A percentile compares a stretch with the other conserved stretches of the same genome.
Evolutionary conservation across 2,888 invertebrate genomes (phyloP).

Genomic region (Biston betularia): DNA sequence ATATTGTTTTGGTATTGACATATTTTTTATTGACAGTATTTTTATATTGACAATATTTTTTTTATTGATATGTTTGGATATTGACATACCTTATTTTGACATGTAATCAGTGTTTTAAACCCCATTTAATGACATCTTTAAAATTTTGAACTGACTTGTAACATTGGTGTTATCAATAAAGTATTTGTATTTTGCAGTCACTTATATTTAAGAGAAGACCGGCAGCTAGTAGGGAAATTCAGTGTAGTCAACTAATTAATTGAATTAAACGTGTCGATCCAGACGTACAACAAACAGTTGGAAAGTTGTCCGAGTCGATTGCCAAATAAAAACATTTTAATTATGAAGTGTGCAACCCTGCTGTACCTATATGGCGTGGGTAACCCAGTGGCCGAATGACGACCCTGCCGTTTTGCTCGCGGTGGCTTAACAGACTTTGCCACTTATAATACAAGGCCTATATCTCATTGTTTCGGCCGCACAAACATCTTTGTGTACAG

Average conservation of each 20-base stretch:
- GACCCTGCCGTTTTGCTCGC: constrained; percentile 37
- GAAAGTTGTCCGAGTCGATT: constrained; percentile 52
- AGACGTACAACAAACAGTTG: constrained; percentile 31
- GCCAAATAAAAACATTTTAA: constrained; percentile 51
- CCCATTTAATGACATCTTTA: no score
- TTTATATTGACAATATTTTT: no score
- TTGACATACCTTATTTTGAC: no score
- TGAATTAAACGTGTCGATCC: constrained; percentile 11
- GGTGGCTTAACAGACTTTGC: constrained; percentile 27
- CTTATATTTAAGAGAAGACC: no score
- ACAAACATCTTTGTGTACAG: constrained; percentile 59
- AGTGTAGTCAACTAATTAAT: constrained; percentile 5
- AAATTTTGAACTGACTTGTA: no score
- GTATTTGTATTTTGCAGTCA: no score
- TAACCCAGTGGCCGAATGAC: constrained; percentile 63
- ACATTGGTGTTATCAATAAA: no score
- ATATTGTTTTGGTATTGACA: no score
- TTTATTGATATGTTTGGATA: no score
- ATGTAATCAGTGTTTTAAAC: no score
- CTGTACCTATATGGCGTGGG: constrained; percentile 53
- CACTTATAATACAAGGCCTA: constrained; percentile 41
- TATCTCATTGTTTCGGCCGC: constrained; percentile 55
- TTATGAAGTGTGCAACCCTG: constrained; percentile 47
- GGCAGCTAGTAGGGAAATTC: no score
- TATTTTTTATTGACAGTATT: no score